Evolutionary conservation across 2,888 invertebrate genomes (phyloP), one percentile per base, ranked within the genome.

Genomic region (Lepidocyrtinus sp.): DNA sequence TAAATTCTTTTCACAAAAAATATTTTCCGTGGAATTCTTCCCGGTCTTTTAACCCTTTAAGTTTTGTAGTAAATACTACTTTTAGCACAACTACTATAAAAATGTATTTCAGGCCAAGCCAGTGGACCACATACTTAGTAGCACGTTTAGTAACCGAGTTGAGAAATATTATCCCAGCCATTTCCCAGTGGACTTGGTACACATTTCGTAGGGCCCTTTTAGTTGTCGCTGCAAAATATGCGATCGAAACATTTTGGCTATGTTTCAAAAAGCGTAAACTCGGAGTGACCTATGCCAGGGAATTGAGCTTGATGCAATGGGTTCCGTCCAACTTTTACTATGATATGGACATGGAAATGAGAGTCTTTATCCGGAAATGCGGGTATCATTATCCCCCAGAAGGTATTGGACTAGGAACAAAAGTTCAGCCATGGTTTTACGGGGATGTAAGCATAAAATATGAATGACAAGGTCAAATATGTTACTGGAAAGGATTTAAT

Each of bases 381-480:
- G 78, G 78, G 1, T 73, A 78, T 25, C 72, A 78, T 19, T 72
- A 73, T 17, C 17, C 55, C 7, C 25, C 21, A 2, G 59, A 24
- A 5, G 65, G n/a, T 9, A 1, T 50, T 3, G 76, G 64, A 1
- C 5, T 67, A 22, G 74, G 65, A 3, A 78, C 46, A 25, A 19
- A 15, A 9, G 24, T 78, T 17, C 46, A 78, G n/a, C 73, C 78
- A 1, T 78, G 78, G 78, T 78, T 78, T 68, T 78, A 78, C 26
- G 73, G 73, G 12, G 73, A 72, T 7, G 46, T 59, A 17, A 19
- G 59, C n/a, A n/a, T n/a, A n/a, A n/a, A n/a, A n/a, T n/a, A n/a
- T n/a, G n/a, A n/a, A n/a, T n/a, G n/a, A n/a, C n/a, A n/a, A n/a
- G n/a, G n/a, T n/a, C n/a, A n/a, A n/a, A n/a, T n/a, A n/a, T n/a